These are phyloP conservation scores for Blastobasis lacticolella DNA, from an alignment of 2,888 invertebrate species.

Conservation along the genomic window DNA sequence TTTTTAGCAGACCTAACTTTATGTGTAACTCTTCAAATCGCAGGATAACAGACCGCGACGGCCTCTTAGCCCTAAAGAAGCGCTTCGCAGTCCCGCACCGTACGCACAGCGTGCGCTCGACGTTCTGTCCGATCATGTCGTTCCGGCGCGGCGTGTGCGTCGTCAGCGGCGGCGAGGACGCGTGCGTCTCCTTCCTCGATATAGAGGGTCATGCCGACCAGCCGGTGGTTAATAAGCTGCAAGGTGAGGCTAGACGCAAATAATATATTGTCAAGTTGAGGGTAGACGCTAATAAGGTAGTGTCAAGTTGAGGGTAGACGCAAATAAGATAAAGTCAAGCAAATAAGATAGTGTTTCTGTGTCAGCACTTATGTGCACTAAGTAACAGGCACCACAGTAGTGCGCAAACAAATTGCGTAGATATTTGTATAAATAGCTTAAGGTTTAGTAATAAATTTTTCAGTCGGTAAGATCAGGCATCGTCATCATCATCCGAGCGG, in stretches of 20 bases:
- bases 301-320: no score
- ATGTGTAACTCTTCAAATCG: slow-evolving; percentile 65
- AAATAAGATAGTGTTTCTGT: no score
- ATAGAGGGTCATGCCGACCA: slow-evolving; percentile 75
- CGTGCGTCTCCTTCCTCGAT: slow-evolving; percentile 85
- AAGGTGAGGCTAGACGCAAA: slow-evolving; percentile 40
- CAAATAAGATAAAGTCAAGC: no score
- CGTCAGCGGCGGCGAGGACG: slow-evolving; percentile 86
- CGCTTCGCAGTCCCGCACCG: slow-evolving; percentile 79
- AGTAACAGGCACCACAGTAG: no score
- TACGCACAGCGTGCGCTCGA: slow-evolving; percentile 77
- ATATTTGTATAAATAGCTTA: no score
- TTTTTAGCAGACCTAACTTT: slow-evolving; percentile 14
- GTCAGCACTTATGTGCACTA: no score
- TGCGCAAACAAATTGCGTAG: no score
- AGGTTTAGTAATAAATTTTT: no score
- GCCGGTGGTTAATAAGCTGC: slow-evolving; percentile 74
- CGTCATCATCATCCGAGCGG: no score
- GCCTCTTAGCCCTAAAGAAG: slow-evolving; percentile 77
- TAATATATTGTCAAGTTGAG: no score
- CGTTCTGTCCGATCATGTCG: slow-evolving; percentile 91
- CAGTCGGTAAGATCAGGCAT: no score
- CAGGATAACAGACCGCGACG: slow-evolving; percentile 80
- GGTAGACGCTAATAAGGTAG: no score
- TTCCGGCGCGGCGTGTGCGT: slow-evolving; percentile 87